A percentile compares a stretch with the other conserved stretches of the same genome.
Evolutionary conservation across 2,113 vertebrate species (phyloP).

Genomic region (Pitta sordida): DNA sequence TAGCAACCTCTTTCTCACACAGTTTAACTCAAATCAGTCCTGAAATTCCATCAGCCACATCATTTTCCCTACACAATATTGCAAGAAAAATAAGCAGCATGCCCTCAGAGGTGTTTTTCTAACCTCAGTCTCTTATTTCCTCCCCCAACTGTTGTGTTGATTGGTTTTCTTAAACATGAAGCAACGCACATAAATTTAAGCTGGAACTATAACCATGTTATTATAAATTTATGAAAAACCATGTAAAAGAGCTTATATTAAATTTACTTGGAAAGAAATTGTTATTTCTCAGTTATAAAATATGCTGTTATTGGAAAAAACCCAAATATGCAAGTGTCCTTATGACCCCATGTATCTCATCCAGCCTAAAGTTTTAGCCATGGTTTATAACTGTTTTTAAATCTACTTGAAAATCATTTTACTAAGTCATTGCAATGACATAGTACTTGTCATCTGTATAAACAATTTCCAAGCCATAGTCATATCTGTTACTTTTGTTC

Average conservation of each 20-base stretch:
- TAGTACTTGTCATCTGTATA: not conserved
- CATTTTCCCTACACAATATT: not conserved
- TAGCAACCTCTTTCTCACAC: not conserved
- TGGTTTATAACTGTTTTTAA: not conserved
- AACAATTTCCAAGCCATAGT: not conserved
- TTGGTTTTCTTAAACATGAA: not conserved
- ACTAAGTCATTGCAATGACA: not conserved
- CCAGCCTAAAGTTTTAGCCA: not conserved
- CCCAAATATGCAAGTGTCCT: not conserved
- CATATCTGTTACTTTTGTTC: not conserved
- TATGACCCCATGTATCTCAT: not conserved
- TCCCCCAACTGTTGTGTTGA: not conserved
- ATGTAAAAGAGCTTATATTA: not conserved
- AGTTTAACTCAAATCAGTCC: not conserved
- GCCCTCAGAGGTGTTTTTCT: not conserved
- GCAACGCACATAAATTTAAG: not conserved
- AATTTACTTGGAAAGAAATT: not conserved
- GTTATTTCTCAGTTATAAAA: not conserved
- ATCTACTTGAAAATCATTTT: not conserved
- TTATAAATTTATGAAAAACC: not conserved
- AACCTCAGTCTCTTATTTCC: not conserved
- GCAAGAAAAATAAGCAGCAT: not conserved
- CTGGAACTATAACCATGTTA: not conserved
- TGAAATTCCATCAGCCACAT: not conserved
- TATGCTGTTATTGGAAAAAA: not conserved